These are phyloP conservation scores for Drosophila ironensis DNA, from an alignment of 1,140 invertebrate genomes.

Conservation along the genomic window DNA sequence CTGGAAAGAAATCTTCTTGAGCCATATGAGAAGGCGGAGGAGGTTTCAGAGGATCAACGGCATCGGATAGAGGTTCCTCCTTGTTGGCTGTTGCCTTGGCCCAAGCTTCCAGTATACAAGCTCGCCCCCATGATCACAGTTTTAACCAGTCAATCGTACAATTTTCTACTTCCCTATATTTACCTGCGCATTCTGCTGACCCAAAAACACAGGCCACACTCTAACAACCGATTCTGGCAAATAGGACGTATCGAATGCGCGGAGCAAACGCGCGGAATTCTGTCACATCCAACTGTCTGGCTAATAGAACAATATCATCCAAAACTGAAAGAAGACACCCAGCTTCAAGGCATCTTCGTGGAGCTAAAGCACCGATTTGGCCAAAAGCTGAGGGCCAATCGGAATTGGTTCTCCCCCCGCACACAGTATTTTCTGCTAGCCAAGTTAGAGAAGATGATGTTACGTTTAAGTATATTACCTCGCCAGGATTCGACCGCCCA, in stretches of 20 bases:
- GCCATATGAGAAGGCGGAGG: background rate
- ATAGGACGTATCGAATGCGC: slow-evolving; percentile 25
- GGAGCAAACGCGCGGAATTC: slow-evolving; percentile 28
- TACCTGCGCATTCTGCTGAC: slow-evolving; percentile 26
- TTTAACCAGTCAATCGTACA: background rate
- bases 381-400: slow-evolving; percentile 18
- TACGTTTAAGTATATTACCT: slow-evolving; percentile 45
- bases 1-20: background rate
- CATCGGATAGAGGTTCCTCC: background rate
- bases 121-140: background rate
- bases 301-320: slow-evolving; percentile 24
- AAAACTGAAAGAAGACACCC: background rate
- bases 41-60: background rate
- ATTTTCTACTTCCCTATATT: slow-evolving; percentile 16
- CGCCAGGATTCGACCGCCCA: too few species aligned
- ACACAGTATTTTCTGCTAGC: slow-evolving; percentile 10
- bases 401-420: slow-evolving; percentile 9
- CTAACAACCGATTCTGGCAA: background rate
- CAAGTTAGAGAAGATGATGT: slow-evolving; percentile 32
- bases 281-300: slow-evolving; percentile 50
- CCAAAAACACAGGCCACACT: background rate
- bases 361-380: slow-evolving; percentile 33
- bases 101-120: background rate
- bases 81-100: slow-evolving; percentile 21
- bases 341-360: slow-evolving; percentile 27